A percentile compares a stretch with the other conserved stretches of the same genome.
Conservation (phyloP, 1,140 invertebrate species). For the Carposina sasakii region DNA sequence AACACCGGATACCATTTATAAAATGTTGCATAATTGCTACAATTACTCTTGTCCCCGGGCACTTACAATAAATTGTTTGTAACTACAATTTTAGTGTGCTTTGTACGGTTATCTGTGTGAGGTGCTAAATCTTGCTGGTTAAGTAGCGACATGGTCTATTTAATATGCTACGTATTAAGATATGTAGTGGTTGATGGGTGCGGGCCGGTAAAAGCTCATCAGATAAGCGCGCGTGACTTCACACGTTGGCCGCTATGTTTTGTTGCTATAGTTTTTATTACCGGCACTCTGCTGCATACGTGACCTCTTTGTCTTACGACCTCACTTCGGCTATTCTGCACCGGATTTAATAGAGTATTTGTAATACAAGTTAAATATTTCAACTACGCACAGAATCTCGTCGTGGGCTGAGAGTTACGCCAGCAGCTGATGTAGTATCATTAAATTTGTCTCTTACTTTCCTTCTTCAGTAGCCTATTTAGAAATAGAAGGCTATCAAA, state of each 20-base stretch:
- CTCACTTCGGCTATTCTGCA: neutral
- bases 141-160: neutral
- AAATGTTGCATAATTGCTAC: conserved; percentile 22
- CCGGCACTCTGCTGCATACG: too few relatives aligned
- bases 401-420: conserved; percentile 13
- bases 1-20: conserved; percentile 21
- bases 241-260: conserved; percentile 14
- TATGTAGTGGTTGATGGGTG: neutral
- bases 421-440: conserved; percentile 37
- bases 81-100: neutral
- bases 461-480: conserved; percentile 51
- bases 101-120: neutral
- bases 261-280: too few relatives aligned
- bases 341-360: neutral
- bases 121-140: too few relatives aligned
- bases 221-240: conserved; percentile 31
- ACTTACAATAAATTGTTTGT: conserved; percentile 10
- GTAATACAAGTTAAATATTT: conserved; percentile 6
- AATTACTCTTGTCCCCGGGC: conserved; percentile 13
- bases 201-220: conserved; percentile 23
- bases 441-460: conserved; percentile 30
- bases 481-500: conserved; percentile 33
- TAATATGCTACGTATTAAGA: conserved; percentile 3
- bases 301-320: conserved; percentile 8
- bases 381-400: conserved; percentile 7